Base-by-base conservation (phyloP, 2,113 vertebrate genomes). In the Indicator indicator region DNA sequence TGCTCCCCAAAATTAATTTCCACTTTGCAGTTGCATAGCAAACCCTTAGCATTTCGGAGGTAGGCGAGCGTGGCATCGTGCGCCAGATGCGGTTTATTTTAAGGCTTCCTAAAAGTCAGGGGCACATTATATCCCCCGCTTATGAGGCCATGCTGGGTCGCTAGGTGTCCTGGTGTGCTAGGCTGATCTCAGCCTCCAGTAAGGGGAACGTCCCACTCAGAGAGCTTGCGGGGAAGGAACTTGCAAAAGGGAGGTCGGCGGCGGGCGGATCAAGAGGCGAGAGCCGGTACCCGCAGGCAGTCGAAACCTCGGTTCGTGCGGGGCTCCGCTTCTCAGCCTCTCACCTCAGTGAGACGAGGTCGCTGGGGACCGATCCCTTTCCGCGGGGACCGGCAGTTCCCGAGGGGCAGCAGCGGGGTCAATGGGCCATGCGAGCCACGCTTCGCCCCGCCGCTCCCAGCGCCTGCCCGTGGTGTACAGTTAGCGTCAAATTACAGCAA, bases 401-500 rank as follows among this genome's bases (percentile, higher is more conserved):
- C 13, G 18, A 20, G 19, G 69, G 69, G 72, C 36, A 54, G 90
- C n/a, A 65, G 69, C 88, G 94, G 60, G 76, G 67, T 72, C 92
- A 91, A 84, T 82, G 95, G 96, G 86, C 94, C 92, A 80, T 95
- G 91, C 81, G 94, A 54, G 60, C 72, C 32, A 81, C 81, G 38
- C 91, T 93, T 46, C 92, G 55, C 72, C 71, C 75, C 90, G 73
- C 74, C 44, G 83, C 87, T 81, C 78, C 64, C 58, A 71, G 76
- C 65, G 86, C 93, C 94, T 81, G 80, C 73, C 89, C 58, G 92
- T 80, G 4, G 76, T 78, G 94, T 95, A 91, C 91, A 85, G 86
- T 89, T 92, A 80, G 92, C 68, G 80, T 95, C 95, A 89, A 93
- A 95, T 94, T 97, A 95, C 96, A 83, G 55, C 89, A 92, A 94